These are phyloP conservation scores for Rhagologus leucostigma DNA, from an alignment of 2,113 vertebrate species.

Conservation along the genomic window DNA sequence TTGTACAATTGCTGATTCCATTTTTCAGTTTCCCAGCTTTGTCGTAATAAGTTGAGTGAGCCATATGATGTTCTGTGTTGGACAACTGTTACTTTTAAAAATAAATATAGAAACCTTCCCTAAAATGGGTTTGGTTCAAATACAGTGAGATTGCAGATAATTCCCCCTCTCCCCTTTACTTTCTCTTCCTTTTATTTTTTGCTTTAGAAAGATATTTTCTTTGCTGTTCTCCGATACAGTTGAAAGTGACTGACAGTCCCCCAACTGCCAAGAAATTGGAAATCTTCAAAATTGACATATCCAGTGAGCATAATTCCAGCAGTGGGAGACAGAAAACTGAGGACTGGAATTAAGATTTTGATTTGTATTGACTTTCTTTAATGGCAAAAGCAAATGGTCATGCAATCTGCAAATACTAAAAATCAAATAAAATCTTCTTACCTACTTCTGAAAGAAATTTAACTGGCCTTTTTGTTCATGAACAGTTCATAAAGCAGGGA, in stretches of 20 bases:
- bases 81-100: not conserved
- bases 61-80: not conserved
- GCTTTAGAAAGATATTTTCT: not conserved
- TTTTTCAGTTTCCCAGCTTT: not conserved
- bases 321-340: not conserved
- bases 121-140: not conserved
- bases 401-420: not conserved
- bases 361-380: not conserved
- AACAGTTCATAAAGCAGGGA: not conserved
- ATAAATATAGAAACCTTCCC: not conserved
- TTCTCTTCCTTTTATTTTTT: not conserved
- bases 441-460: not conserved
- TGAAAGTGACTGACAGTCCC: not conserved
- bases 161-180: not conserved
- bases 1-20: not conserved
- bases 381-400: not conserved
- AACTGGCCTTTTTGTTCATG: not conserved
- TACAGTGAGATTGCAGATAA: not conserved
- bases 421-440: not conserved
- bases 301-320: not conserved
- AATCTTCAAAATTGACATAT: not conserved
- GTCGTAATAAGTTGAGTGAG: not conserved
- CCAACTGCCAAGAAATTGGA: not conserved
- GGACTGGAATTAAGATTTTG: not conserved
- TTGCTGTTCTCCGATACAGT: not conserved